Evolutionary conservation across 1,140 invertebrate species (phyloP), one percentile per base, ranked within the genome.

Genomic region (Drosophila ironensis): DNA sequence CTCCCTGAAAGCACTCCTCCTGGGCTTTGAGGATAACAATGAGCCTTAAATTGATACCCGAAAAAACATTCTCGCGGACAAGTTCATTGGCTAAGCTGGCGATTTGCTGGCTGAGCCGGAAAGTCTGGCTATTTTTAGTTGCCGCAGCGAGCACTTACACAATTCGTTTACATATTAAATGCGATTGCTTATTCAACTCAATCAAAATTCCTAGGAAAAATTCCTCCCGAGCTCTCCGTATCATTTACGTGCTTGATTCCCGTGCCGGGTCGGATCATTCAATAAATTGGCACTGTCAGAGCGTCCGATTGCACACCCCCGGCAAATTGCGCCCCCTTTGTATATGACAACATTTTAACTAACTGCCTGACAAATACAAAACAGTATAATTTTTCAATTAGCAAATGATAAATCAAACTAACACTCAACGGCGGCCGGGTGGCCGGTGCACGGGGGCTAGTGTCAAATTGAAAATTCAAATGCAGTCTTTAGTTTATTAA

Each of bases 341-440:
- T 27, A 28, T 28, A 45, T 84, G 80, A 80, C 80, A 84, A 75
- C 73, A 86, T 68, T 86, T 84, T 74, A 84, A 80, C 80, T 86
- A 78, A 84, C 80, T 86, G 63, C 66, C 69, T 87, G 76, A 82
- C 82, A 81, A 87, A 77, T 87, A 64, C 47, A 38, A 66, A 73
- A 71, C 72, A 72, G 75, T 88, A 88, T 88, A 88, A 88, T 88
- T 88, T 88, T 86, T 84, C 84, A 88, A 88, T 88, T 88, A 88
- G 72, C 84, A 88, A 84, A 80, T 88, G 75, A 88, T 88, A 88
- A 88, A 88, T 88, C 86, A 88, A 86, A 80, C 68, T 88, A 76
- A 88, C 86, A 81, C 80, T 52, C 50, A 76, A 22, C 37, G 41
- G 35, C 25, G 9, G 20, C 20, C 5, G 8, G 28, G 33, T 22